Percentiles rank a stretch among this genome's conserved stretches.
Conservation (phyloP, 2,888 invertebrate species). For the Cheilosia urbana region DNA sequence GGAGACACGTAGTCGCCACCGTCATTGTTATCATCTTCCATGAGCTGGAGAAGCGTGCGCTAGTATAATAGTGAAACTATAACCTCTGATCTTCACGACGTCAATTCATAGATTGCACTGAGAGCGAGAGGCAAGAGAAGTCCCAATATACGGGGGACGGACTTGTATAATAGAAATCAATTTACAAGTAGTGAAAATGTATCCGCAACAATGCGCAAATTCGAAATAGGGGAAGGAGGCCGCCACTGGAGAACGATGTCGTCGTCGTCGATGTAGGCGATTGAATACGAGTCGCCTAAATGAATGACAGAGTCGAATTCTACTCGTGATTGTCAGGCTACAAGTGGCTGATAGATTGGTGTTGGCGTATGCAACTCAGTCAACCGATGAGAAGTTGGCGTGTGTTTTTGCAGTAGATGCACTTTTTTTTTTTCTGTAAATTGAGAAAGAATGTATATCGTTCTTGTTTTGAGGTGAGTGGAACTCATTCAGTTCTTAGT, state of each 20-base stretch:
- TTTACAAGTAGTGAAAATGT: slow-evolving; percentile 51
- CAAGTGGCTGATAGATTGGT: slow-evolving; percentile 49
- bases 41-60: neutral
- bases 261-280: slow-evolving; percentile 15
- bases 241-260: slow-evolving; percentile 34
- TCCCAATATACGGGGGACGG: neutral
- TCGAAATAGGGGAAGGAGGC: slow-evolving; percentile 17
- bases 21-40: slow-evolving; percentile 29
- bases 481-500: neutral
- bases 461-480: neutral
- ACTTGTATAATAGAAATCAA: slow-evolving; percentile 44
- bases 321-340: slow-evolving; percentile 35
- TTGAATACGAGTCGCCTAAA: slow-evolving; percentile 51
- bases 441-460: slow-evolving; percentile 6
- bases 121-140: slow-evolving; percentile 3
- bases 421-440: slow-evolving; percentile 6
- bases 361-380: slow-evolving; percentile 31
- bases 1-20: slow-evolving; percentile 65
- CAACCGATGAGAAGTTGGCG: slow-evolving; percentile 5
- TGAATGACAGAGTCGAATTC: slow-evolving; percentile 40
- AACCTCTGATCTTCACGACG: slow-evolving; percentile 62
- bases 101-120: slow-evolving; percentile 49
- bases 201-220: slow-evolving; percentile 34
- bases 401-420: slow-evolving; percentile 18
- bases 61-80: slow-evolving; percentile 49